phyloP scores from a whole-genome alignment of 2,888 invertebrate species.

The Amphipyra tragopoginis region DNA sequence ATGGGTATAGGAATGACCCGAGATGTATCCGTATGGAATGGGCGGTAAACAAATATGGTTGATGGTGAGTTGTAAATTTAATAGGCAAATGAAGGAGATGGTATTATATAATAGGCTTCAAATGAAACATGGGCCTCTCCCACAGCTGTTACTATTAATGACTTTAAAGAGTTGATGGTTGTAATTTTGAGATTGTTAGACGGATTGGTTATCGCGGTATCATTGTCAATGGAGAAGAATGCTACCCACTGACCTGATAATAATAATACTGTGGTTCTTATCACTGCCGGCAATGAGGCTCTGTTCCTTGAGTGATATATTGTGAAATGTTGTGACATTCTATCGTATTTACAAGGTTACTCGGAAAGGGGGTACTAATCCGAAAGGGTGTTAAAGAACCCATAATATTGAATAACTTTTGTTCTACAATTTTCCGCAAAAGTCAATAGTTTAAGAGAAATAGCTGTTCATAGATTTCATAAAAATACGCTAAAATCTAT shows the following conservation, averaged over 20 bases:
- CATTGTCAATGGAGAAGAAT: neutral
- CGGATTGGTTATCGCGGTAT: neutral
- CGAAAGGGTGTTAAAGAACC: no score
- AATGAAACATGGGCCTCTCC: constrained; percentile 12
- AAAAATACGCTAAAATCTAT: no score
- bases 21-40: constrained; percentile 34
- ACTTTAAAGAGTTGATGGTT: constrained; percentile 18
- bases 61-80: constrained; percentile 30
- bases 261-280: neutral
- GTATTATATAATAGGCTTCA: constrained; percentile 1
- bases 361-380: no score
- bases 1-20: constrained; percentile 40
- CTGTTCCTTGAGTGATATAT: neutral
- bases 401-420: no score
- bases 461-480: no score
- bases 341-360: no score
- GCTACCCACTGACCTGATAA: neutral
- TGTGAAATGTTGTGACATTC: neutral
- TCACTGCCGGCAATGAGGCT: no score
- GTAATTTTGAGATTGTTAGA: constrained; percentile 2
- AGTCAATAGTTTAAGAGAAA: no score
- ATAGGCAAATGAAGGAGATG: constrained; percentile 12
- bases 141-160: neutral
- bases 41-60: constrained; percentile 31
- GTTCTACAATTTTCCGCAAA: no score